A percentile compares a stretch with the other conserved stretches of the same genome.
Evolutionary conservation across 1,140 invertebrate genomes (phyloP).

Genomic region (Tetranychus cinnabarinus): DNA sequence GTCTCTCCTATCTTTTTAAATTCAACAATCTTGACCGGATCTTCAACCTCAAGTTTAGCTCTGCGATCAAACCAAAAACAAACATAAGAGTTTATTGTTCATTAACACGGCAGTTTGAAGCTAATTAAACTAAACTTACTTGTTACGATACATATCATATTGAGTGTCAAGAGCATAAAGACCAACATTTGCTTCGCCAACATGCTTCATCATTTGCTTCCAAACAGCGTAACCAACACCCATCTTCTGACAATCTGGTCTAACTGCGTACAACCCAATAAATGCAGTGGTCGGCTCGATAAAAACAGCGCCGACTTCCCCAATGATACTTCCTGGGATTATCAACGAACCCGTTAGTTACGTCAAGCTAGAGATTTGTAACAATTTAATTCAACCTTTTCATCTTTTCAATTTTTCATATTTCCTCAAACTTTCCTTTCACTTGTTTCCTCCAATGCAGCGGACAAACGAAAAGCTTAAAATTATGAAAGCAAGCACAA

Average conservation of each 20-base stretch:
- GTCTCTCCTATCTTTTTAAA: too few relatives aligned
- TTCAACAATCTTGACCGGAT: too few relatives aligned
- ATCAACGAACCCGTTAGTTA: neutral
- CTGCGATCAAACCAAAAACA: too few relatives aligned
- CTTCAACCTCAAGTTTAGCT: too few relatives aligned
- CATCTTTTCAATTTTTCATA: too few relatives aligned
- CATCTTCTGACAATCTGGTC: conserved; percentile 9
- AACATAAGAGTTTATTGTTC: too few relatives aligned
- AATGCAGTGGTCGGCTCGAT: conserved; percentile 11
- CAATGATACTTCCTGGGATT: conserved; percentile 10
- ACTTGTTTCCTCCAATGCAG: too few relatives aligned
- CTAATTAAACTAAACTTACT: neutral
- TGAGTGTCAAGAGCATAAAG: conserved; percentile 13
- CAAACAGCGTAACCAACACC: conserved; percentile 14
- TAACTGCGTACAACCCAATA: conserved; percentile 14
- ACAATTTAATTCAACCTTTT: too few relatives aligned
- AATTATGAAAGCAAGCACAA: too few relatives aligned
- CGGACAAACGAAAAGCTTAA: too few relatives aligned
- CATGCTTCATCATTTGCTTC: conserved; percentile 12
- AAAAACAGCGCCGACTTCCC: conserved; percentile 11
- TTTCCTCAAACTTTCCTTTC: too few relatives aligned
- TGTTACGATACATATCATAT: conserved; percentile 10
- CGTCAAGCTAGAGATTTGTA: neutral
- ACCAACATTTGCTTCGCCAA: conserved; percentile 10
- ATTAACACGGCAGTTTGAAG: too few relatives aligned